These are phyloP conservation scores for Drosophila truncata DNA, from an alignment of 1,140 invertebrate genomes.

Conservation along the genomic window DNA sequence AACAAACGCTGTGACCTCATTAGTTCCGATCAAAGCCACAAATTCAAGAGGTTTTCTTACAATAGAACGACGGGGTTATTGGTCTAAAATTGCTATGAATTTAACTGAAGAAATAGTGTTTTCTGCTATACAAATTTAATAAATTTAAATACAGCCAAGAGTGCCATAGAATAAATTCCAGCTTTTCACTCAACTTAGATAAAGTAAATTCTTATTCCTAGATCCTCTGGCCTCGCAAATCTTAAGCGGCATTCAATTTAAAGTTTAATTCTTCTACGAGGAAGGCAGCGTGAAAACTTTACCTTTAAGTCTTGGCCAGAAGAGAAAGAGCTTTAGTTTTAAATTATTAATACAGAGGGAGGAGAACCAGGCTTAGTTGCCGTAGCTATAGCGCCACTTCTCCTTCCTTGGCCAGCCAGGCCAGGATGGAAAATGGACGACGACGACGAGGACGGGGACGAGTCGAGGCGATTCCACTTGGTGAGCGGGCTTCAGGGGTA, in stretches of 20 bases:
- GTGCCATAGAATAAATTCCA: neutral
- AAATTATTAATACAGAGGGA: slow-evolving; percentile 70
- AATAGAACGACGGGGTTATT: neutral
- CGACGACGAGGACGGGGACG: neutral
- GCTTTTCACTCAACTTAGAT: neutral
- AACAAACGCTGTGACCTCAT: slow-evolving; percentile 26
- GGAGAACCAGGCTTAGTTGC: slow-evolving; percentile 21
- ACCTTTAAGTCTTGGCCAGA: slow-evolving; percentile 33
- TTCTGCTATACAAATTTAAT: neutral
- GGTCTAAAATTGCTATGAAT: neutral
- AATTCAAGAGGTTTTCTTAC: slow-evolving; percentile 2
- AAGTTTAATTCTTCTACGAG: slow-evolving; percentile 30
- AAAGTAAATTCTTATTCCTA: neutral
- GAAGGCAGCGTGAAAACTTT: slow-evolving; percentile 38
- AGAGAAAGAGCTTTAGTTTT: slow-evolving; percentile 40
- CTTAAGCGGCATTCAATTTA: slow-evolving; percentile 49
- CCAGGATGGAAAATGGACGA: slow-evolving; percentile 30
- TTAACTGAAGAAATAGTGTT: neutral
- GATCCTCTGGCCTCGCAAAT: neutral
- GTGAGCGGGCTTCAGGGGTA: slow-evolving; percentile 48
- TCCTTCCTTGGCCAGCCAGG: neutral
- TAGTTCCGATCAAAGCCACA: slow-evolving; percentile 14
- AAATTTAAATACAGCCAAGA: neutral
- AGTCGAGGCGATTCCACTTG: slow-evolving; percentile 4
- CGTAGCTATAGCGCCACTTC: slow-evolving; percentile 3